Base-by-base conservation (phyloP, 2,113 vertebrate species). In the Holacanthus passer region DNA sequence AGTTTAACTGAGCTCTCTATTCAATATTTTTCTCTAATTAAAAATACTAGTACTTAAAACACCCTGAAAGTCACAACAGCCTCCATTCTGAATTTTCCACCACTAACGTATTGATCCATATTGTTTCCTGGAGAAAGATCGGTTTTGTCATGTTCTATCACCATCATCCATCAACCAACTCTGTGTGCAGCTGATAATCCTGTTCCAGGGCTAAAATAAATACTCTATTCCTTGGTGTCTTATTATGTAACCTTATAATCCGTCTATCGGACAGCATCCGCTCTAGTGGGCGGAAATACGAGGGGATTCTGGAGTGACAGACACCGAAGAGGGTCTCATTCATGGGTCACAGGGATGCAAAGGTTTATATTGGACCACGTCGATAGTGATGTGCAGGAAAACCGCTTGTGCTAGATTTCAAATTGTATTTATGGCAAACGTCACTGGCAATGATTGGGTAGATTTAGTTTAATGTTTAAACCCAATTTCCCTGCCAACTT, bases 161-260 rank as follows among this genome's bases (percentile, higher is more conserved):
- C 75, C 32, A 66, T 78, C 37, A 67, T 68, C 64, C 63, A 87
- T 80, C 79, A 84, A 52, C 68, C 35, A 47, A 78, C 68, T 79
- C 74, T 70, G 48, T 60, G 69, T 63, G 63, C 77, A 13, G 29
- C 24, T 71, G 67, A 79, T 93, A 90, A 91, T 93, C 90, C 90
- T 73, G 78, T 72, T 59, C 87, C 71, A n/a, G 16, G 52, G 73
- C 85, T 68, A 80, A 89, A 87, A 89, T 73, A 82, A 89, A 92
- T 89, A 90, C 83, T 81, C 88, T 78, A 77, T 76, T 90, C 77
- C 90, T 88, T 68, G 29, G 60, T n/a, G 58, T 84, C 37, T 89
- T 65, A 85, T 93, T 93, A 92, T 69, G 82, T 73, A 94, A 91
- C 83, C 50, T 76, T 79, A 87, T 92, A 94, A 94, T 92, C 91